Conservation (phyloP, 2,797 vertebrate species). For the Monodelphis domestica region DNA sequence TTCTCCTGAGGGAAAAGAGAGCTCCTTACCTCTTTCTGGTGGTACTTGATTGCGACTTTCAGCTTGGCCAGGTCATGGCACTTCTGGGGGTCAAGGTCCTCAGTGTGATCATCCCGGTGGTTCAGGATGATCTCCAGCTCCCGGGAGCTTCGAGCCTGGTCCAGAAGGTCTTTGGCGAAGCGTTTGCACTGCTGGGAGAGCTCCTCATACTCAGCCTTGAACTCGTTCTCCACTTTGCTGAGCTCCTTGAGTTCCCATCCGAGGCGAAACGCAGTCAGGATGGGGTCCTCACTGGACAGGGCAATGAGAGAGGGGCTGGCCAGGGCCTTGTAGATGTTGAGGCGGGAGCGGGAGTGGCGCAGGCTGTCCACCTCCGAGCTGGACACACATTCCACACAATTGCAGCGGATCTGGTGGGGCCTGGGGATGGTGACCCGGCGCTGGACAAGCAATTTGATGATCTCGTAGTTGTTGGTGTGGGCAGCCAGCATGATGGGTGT, state of each 20-base stretch:
- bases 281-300: constrained; percentile 96
- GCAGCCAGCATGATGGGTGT: constrained; percentile 99
- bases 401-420: constrained; percentile 96
- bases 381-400: constrained; percentile 97
- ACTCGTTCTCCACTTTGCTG: constrained; percentile 98
- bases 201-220: constrained; percentile 98
- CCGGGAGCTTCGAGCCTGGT: constrained; percentile 95
- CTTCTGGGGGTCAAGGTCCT: constrained; percentile 94
- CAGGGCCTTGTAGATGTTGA: constrained; percentile 97
- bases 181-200: constrained; percentile 97
- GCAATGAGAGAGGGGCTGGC: constrained; percentile 97
- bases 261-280: constrained; percentile 95
- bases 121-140: constrained; percentile 98
- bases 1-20: constrained; percentile 25
- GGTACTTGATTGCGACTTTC: constrained; percentile 99
- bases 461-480: constrained; percentile 99
- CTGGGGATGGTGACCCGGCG: constrained; percentile 95
- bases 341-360: constrained; percentile 93
- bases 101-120: constrained; percentile 96
- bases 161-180: constrained; percentile 97
- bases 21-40: constrained; percentile 93
- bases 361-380: constrained; percentile 97
- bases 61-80: constrained; percentile 97
- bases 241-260: constrained; percentile 98
- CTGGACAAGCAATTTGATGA: constrained; percentile 98